Conservation (phyloP, 1,140 invertebrate genomes). For the Solenopsis invicta region DNA sequence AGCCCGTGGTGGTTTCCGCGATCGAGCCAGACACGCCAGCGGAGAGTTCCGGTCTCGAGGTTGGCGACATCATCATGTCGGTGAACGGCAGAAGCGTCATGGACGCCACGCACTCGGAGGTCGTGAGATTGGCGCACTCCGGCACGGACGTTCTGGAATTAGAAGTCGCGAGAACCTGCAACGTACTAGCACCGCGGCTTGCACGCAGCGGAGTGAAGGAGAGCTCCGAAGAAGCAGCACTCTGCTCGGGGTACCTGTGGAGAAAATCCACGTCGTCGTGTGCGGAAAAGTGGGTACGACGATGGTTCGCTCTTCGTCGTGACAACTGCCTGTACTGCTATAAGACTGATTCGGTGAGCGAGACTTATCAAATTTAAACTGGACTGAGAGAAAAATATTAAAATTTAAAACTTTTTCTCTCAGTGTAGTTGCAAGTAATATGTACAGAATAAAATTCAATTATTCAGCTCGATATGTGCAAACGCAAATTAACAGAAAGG, state of each 20-base stretch:
- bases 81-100: constrained; percentile 96
- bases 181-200: constrained; percentile 90
- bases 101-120: constrained; percentile 97
- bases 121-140: constrained; percentile 96
- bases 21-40: constrained; percentile 97
- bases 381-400: too few species aligned
- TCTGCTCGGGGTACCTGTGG: constrained; percentile 94
- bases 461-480: too few species aligned
- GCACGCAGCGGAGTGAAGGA: constrained; percentile 84
- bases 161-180: constrained; percentile 95
- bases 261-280: constrained; percentile 89
- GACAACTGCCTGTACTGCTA: constrained; percentile 98
- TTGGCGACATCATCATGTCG: constrained; percentile 97
- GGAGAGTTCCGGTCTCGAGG: constrained; percentile 95
- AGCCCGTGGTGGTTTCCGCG: constrained; percentile 97
- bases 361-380: constrained; percentile 62
- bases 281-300: constrained; percentile 92
- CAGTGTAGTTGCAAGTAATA: too few species aligned
- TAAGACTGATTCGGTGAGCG: constrained; percentile 93
- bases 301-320: constrained; percentile 96
- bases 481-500: too few species aligned
- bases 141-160: constrained; percentile 94
- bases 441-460: too few species aligned
- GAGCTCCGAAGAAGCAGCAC: constrained; percentile 87
- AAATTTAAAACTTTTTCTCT: too few species aligned